phyloP scores from a whole-genome alignment of 1,140 invertebrate genomes.

The Heliconius melpomene region DNA sequence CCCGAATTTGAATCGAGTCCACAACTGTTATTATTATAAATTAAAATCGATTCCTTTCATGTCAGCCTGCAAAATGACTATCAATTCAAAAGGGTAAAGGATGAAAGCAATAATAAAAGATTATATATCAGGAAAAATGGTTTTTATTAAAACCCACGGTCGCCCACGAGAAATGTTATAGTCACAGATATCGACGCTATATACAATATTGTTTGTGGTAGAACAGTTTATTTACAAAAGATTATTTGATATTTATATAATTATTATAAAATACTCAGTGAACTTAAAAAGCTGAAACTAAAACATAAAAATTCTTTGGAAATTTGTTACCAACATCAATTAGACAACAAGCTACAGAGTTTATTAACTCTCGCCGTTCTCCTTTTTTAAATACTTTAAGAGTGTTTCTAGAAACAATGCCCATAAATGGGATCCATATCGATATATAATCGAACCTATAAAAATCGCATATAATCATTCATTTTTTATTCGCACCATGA shows the following conservation, averaged over 20 bases:
- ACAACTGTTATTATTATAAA: no score
- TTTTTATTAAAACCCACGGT: slow-evolving; percentile 63
- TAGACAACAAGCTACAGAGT: no score
- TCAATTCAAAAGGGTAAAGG: neutral
- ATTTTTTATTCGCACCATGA: no score
- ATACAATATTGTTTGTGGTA: slow-evolving; percentile 51
- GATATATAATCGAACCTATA: no score
- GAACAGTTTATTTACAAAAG: slow-evolving; percentile 42
- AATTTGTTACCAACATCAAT: neutral
- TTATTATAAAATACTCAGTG: neutral
- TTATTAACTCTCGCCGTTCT: no score
- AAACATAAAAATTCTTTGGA: neutral
- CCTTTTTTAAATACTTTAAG: no score
- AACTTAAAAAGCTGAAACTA: neutral
- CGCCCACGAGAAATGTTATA: slow-evolving; percentile 45
- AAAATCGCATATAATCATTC: no score
- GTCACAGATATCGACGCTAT: slow-evolving; percentile 62
- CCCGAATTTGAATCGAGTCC: no score
- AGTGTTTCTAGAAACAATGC: no score
- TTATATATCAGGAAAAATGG: slow-evolving; percentile 55
- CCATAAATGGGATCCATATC: no score
- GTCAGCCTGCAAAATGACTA: neutral
- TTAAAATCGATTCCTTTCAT: no score
- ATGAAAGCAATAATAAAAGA: slow-evolving; percentile 5
- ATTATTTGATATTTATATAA: neutral